Evolutionary conservation across 1,140 invertebrate genomes (phyloP), one percentile per base, ranked within the genome.

Genomic region (Colletes gigas): DNA sequence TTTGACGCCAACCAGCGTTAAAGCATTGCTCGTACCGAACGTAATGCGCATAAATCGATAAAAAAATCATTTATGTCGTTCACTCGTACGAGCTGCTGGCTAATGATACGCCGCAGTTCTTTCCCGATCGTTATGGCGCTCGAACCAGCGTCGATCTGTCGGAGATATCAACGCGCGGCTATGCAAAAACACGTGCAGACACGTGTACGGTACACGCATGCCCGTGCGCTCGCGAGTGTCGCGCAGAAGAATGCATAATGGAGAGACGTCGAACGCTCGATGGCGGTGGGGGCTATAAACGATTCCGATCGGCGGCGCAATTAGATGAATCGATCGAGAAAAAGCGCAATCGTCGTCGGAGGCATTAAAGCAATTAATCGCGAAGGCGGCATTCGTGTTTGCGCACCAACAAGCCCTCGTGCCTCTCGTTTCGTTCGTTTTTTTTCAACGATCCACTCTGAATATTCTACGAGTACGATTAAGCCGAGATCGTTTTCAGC

Each of bases 281-380:
- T 41, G 5, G 57, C 4, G 6, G 17, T 7, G 12, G 7, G 65
- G n/a, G 65, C 10, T 5, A 10, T n/a, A 17, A 50, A 60, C 47
- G 21, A 78, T 41, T 52, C 66, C 67, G 15, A 14, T 62, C 44
- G n/a, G 30, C 67, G 21, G 12, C 30, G 76, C 57, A 63, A 78
- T 78, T 71, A 62, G 17, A 77, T 57, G 66, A 71, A 63, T 65
- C 30, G 47, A 63, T 57, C 9, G 62, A 54, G 55, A 72, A 44
- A 21, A 70, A 70, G 50, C 30, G 14, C 14, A 19, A 54, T 60
- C 41, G 44, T 5, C 50, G n/a, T 60, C 17, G 21, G 17, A 41
- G 14, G 60, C 30, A 6, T 30, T 47, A 3, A 47, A 8, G 47
- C 47, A 60, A 60, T 77, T 30, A 59, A 62, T 77, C 66, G 62